Conservation (phyloP, 2,888 invertebrate genomes). For the Lucinisca nassula region DNA sequence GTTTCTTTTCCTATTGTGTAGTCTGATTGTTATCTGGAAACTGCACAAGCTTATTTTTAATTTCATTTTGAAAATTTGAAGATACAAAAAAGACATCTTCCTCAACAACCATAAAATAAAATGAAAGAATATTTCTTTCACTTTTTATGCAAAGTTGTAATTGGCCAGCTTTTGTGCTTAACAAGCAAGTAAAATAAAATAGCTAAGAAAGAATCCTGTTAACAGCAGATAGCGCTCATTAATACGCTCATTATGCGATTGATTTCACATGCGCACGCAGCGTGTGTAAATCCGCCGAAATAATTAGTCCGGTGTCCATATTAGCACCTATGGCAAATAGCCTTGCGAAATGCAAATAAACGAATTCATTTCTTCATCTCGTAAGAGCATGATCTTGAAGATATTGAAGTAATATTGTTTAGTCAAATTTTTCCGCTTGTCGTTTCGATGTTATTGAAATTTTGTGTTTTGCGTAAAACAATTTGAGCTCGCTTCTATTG, state of each 20-base stretch:
- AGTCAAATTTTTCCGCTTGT: conserved; percentile 47
- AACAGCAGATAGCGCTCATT: background rate
- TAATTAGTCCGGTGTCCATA: conserved; percentile 16
- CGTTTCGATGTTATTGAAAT: conserved; percentile 53
- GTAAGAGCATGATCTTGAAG: conserved; percentile 12
- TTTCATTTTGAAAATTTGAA: background rate
- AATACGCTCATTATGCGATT: conserved; percentile 11
- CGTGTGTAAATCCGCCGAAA: background rate
- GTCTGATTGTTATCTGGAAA: too few relatives aligned
- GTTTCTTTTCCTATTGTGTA: too few relatives aligned
- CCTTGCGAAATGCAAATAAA: background rate
- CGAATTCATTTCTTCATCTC: conserved; percentile 34
- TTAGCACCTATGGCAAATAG: background rate
- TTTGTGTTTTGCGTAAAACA: conserved; percentile 60
- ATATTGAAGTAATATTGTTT: conserved; percentile 40
- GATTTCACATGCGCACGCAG: conserved; percentile 1
- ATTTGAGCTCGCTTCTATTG: conserved; percentile 40
- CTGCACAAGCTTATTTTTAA: background rate
- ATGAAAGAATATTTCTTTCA: background rate
- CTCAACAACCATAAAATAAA: background rate
- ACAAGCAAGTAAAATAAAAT: conserved; percentile 7
- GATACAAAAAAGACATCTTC: background rate
- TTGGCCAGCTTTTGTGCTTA: background rate
- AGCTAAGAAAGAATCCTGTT: background rate
- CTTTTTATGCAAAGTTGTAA: background rate